Percentiles rank a stretch among this genome's conserved stretches.
phyloP scores from a whole-genome alignment of 2,888 invertebrate genomes.

The Patella pellucida region DNA sequence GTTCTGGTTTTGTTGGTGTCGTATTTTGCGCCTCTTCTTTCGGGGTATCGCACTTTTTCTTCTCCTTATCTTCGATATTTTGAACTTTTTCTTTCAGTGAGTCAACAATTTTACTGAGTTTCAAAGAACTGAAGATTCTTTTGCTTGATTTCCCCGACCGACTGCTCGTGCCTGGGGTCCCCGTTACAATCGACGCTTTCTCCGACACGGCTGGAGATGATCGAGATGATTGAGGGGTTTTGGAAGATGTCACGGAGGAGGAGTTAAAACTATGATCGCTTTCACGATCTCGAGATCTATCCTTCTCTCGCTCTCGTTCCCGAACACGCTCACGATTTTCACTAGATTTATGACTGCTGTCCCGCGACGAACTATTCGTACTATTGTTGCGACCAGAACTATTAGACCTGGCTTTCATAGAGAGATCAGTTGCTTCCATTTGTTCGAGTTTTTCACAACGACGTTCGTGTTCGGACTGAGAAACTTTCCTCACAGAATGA shows the following conservation, averaged over 20 bases:
- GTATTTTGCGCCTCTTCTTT: conserved; percentile 14
- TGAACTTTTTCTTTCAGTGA: conserved; percentile 59
- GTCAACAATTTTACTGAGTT: conserved; percentile 59
- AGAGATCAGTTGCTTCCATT: conserved; percentile 58
- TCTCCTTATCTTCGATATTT: conserved; percentile 54
- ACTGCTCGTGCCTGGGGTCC: conserved; percentile 13
- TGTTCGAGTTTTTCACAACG: conserved; percentile 27
- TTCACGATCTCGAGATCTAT: no score
- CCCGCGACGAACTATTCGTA: neutral
- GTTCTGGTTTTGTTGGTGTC: neutral
- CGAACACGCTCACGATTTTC: neutral
- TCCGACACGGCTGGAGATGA: conserved; percentile 3
- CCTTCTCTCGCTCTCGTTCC: neutral
- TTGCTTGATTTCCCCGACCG: conserved; percentile 39
- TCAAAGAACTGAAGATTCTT: conserved; percentile 59
- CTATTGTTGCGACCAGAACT: neutral
- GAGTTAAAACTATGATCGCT: neutral
- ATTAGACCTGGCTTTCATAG: conserved; percentile 52
- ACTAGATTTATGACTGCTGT: conserved; percentile 12
- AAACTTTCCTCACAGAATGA: conserved; percentile 9
- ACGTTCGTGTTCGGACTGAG: neutral
- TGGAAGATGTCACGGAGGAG: conserved; percentile 8
- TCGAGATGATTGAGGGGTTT: neutral
- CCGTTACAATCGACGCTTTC: neutral
- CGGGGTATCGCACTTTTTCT: conserved; percentile 26